These are phyloP conservation scores for Lepeophtheirus nordmannii DNA, from an alignment of 2,888 invertebrate genomes.

Conservation along the genomic window DNA sequence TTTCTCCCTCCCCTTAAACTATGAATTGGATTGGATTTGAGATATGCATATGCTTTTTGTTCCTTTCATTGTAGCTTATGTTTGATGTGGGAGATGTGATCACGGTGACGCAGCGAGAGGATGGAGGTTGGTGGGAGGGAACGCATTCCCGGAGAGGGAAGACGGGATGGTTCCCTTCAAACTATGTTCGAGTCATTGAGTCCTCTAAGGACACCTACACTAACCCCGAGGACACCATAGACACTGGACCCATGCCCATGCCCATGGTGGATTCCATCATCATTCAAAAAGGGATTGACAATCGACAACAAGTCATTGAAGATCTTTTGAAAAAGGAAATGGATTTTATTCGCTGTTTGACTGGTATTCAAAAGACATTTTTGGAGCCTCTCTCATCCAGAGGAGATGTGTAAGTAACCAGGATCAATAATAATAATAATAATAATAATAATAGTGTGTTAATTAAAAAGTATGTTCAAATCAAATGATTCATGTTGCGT, in stretches of 20 bases:
- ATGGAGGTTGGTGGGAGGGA: slow-evolving; percentile 99
- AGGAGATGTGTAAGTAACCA: slow-evolving; percentile 59
- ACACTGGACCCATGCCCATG: not conserved
- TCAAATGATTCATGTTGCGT: not conserved
- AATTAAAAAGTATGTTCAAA: not conserved
- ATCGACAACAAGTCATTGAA: slow-evolving; percentile 66
- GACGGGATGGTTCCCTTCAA: slow-evolving; percentile 97
- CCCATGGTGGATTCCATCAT: slow-evolving; percentile 27
- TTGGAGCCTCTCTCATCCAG: slow-evolving; percentile 62
- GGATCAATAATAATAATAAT: not conserved
- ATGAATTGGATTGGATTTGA: too few species aligned
- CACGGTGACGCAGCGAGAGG: slow-evolving; percentile 83
- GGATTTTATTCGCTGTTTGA: slow-evolving; percentile 74
- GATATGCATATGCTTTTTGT: too few species aligned
- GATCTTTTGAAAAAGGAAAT: slow-evolving; percentile 84
- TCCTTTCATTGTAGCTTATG: slow-evolving; percentile 48
- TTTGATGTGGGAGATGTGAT: slow-evolving; percentile 92
- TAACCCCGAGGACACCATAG: slow-evolving; percentile 32
- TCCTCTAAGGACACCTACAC: slow-evolving; percentile 33
- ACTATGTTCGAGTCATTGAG: slow-evolving; percentile 61
- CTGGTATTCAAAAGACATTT: slow-evolving; percentile 66
- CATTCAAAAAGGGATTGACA: slow-evolving; percentile 47
- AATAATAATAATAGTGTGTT: not conserved
- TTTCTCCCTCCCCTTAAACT: too few species aligned
- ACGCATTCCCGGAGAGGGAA: slow-evolving; percentile 51